Base-by-base conservation (phyloP, 2,888 invertebrate species). In the Augiades crinisus region DNA sequence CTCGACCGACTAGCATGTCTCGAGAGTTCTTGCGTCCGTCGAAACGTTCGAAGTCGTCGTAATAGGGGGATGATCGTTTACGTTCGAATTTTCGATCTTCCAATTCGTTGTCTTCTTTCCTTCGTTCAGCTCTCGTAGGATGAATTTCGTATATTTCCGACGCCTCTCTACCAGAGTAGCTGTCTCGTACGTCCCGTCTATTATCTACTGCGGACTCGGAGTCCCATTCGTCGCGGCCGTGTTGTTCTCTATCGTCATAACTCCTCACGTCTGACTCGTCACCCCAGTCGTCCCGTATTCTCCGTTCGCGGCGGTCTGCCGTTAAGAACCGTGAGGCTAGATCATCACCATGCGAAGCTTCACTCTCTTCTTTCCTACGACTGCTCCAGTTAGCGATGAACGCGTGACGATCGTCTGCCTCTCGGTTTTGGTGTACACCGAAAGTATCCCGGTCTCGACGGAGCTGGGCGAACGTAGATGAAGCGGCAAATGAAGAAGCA, bases 371-470 rank as follows among this genome's bases (percentile, higher is more conserved):
- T 47, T 87, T 72, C 13, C 85, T 70, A 44, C 89, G 71, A 0
- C 88, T 87, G 60, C 81, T 89, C 90, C 90, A 90, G 63, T 90
- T 90, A 0, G 88, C 90, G 14, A 90, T 67, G 72, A 90, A 90
- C 10, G 81, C 81, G 62, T 89, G 91, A 57, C 92, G 89, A 50
- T 91, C 91, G 22, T 88, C 90, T 0, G 87, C 91, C 55, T 90
- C 90, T 67, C 91, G 83, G 65, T 93, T 93, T 65, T 94, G 94
- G 52, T 94, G 93, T 0, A 94, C 94, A 0, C 94, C 94, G 58
- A 94, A 94, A 0, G 94, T 94, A 62, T 94, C 94, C 17, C 94
- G 81, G 62, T 94, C 94, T 61, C 94, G 93, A 1, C 94, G 89
- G 40, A 92, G 86, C 56, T 94, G 93, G 61, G 94, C 49, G 6